Evolutionary conservation across 2,113 vertebrate species (phyloP).

Genomic region (mouse (Mus musculus)): DNA sequence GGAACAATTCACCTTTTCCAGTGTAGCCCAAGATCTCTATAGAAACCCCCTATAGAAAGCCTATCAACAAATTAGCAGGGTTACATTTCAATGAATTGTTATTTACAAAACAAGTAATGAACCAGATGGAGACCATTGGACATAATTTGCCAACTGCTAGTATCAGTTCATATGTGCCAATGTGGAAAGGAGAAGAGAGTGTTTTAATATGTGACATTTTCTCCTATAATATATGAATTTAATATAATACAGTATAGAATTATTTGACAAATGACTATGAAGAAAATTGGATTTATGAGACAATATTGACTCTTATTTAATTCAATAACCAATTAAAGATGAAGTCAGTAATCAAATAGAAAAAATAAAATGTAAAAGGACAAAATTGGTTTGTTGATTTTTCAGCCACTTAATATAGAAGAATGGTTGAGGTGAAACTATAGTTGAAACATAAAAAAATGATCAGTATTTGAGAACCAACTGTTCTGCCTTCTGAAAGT

Average conservation of each 20-base stretch:
- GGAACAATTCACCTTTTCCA: not conserved
- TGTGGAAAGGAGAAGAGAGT: not conserved
- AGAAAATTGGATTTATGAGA: not conserved
- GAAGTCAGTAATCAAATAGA: not conserved
- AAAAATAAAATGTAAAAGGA: not conserved
- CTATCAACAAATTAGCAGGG: not conserved
- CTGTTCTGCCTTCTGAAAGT: slow-evolving; percentile 1
- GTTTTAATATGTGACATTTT: not conserved
- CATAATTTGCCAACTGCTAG: not conserved
- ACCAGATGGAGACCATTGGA: not conserved
- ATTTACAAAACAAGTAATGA: not conserved
- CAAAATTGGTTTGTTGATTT: not conserved
- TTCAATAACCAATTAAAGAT: not conserved
- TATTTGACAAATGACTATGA: not conserved
- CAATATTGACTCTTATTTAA: not conserved
- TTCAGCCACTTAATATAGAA: not conserved
- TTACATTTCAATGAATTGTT: not conserved
- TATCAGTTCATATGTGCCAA: not conserved
- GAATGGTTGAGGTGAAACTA: not conserved
- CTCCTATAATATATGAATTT: not conserved
- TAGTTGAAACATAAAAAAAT: not conserved
- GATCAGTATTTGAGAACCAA: not conserved
- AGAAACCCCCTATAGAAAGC: not conserved
- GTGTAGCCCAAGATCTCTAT: not conserved
- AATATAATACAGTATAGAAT: not conserved